Conservation (phyloP, 2,113 vertebrate species). For the Asarcornis scutulata region DNA sequence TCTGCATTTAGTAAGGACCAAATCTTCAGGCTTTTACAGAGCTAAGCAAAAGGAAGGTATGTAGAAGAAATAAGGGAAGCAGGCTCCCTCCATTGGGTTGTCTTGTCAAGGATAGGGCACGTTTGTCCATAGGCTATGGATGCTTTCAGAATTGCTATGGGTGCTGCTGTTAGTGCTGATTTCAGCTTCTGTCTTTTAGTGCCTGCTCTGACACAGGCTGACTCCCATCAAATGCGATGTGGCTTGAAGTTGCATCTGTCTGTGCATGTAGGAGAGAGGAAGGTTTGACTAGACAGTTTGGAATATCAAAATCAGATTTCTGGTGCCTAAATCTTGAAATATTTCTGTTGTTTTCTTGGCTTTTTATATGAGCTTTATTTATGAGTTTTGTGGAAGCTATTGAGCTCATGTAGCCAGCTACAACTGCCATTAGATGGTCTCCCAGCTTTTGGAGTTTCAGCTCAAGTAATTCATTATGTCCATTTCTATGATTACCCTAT, state of each 20-base stretch:
- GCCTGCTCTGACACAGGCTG: neutral
- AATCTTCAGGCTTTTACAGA: neutral
- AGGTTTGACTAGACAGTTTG: neutral
- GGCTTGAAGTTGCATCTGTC: neutral
- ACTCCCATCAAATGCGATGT: neutral
- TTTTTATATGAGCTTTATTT: neutral
- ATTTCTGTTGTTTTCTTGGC: neutral
- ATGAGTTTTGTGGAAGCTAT: neutral
- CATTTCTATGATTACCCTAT: neutral
- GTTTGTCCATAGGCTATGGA: neutral
- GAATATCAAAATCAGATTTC: neutral
- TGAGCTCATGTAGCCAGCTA: neutral
- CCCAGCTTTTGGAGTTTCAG: neutral
- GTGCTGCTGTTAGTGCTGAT: neutral
- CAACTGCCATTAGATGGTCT: neutral
- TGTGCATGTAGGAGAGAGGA: neutral
- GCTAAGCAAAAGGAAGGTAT: neutral
- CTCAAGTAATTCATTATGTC: neutral
- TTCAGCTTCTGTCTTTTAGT: neutral
- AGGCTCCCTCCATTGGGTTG: neutral
- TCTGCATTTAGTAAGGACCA: neutral
- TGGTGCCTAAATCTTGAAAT: neutral
- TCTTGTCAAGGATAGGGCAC: neutral
- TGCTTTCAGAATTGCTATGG: neutral
- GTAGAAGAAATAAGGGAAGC: neutral